Evolutionary conservation across 2,888 invertebrate species (phyloP).

Genomic region (Catocala sponsa): DNA sequence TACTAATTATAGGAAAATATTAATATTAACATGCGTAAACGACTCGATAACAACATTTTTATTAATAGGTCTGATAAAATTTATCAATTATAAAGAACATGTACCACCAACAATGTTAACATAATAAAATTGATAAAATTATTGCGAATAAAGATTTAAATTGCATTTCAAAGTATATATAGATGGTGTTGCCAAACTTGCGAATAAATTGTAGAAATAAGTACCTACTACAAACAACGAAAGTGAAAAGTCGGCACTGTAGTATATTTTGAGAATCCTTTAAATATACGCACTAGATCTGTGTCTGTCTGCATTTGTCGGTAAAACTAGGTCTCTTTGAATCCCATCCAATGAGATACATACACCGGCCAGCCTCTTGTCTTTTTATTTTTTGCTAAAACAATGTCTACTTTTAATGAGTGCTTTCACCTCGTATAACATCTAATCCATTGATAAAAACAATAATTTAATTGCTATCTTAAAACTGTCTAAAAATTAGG

Average conservation of each 20-base stretch:
- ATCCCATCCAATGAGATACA: slow-evolving; percentile 65
- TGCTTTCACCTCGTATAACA: slow-evolving; percentile 53
- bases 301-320: slow-evolving; percentile 49
- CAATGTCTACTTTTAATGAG: slow-evolving; percentile 49
- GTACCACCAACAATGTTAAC: no score
- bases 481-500: slow-evolving; percentile 19
- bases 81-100: no score
- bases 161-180: slow-evolving; percentile 30
- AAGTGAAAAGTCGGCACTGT: slow-evolving; percentile 19
- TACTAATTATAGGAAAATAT: no score
- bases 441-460: slow-evolving; percentile 38
- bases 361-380: slow-evolving; percentile 50
- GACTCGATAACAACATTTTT: no score
- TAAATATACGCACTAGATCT: slow-evolving; percentile 70
- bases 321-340: slow-evolving; percentile 62
- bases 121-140: no score
- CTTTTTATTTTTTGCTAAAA: slow-evolving; percentile 46
- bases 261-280: slow-evolving; percentile 60
- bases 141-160: no score
- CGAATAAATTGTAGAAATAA: slow-evolving; percentile 55
- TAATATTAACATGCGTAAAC: no score
- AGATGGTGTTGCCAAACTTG: slow-evolving; percentile 49
- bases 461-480: slow-evolving; percentile 25
- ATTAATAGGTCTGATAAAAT: no score
- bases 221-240: slow-evolving; percentile 29